A percentile compares a stretch with the other conserved stretches of the same genome.
Conservation (phyloP, 2,113 vertebrate species). For the Mirounga angustirostris region DNA sequence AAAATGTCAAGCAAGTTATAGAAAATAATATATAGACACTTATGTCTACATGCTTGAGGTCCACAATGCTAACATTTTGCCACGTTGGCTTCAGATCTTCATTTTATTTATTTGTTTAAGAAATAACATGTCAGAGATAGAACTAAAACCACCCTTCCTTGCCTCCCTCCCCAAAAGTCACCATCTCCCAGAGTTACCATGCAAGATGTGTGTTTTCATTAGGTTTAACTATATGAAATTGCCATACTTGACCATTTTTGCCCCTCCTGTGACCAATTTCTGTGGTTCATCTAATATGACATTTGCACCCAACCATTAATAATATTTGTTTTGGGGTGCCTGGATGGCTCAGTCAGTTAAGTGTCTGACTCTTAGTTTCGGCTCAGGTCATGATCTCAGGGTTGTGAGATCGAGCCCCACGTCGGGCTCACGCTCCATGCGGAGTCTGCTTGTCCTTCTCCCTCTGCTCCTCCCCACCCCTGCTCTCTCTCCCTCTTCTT, state of each 20-base stretch:
- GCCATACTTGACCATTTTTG: neutral
- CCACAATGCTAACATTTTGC: neutral
- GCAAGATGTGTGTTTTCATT: neutral
- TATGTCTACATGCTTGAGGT: neutral
- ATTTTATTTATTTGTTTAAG: neutral
- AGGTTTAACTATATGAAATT: neutral
- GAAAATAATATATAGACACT: neutral
- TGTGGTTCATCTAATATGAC: neutral
- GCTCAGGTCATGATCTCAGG: neutral
- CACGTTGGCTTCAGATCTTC: neutral
- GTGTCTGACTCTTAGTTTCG: neutral
- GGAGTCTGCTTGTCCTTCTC: neutral
- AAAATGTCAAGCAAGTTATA: neutral
- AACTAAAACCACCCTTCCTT: neutral
- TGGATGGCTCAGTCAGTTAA: neutral
- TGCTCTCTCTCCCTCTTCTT: neutral
- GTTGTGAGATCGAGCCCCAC: neutral
- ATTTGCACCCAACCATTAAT: neutral
- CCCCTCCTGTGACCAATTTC: neutral
- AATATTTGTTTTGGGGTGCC: neutral
- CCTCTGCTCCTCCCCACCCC: neutral
- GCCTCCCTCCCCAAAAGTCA: neutral
- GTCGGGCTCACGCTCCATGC: neutral
- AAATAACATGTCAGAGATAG: neutral
- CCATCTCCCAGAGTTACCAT: neutral